Base-by-base conservation (phyloP, 2,888 invertebrate species). In the Nomada fabriciana region DNA sequence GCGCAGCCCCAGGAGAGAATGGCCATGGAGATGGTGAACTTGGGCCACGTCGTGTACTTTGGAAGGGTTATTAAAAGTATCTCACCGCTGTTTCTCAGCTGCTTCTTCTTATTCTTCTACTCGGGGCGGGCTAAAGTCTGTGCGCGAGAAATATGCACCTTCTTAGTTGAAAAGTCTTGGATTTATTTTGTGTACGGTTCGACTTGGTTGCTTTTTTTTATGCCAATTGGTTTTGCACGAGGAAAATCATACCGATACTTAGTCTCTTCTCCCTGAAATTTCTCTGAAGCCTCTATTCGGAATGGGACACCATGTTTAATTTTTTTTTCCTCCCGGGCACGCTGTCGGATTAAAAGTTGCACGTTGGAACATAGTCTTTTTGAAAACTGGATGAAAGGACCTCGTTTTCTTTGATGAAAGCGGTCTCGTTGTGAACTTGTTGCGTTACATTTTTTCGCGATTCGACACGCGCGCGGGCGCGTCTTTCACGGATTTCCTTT, bases 21-120 rank as follows among this genome's bases (percentile, higher is more conserved):
- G 80, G 72, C 65, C 75, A 50, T 36, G 53, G 59, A 76, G 80
- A 73, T 72, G 72, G 65, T 61, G 65, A 65, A 74, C 74, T 57
- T 64, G 52, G 68, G 29, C 68, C 59, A 50, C 25, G 59, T 53
- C 60, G 65, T 63, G 76, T 63, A 73, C 79, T 80, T 79, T 69
- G 64, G 70, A 70, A 81, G 81, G 72, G 73, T 74, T 83, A 73
- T 85, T 85, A 85, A 85, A 80, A 81, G 63, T 84, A 74, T 84
- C 70, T 74, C 70, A 50, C 29, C 61, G 59, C 76, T 63, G 76
- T 74, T 76, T 80, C 72, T 72, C 53, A 68, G 67, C 55, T 68
- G 63, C 75, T 63, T n/a, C 65, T 64, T 15, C 74, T 42, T 53
- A 1, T 25, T 29, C 36, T 36, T 36, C 36, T 7, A 36, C 36